Evolutionary conservation across 2,113 vertebrate genomes (phyloP), one percentile per base, ranked within the genome.

Genomic region (Eurystomus gularis): DNA sequence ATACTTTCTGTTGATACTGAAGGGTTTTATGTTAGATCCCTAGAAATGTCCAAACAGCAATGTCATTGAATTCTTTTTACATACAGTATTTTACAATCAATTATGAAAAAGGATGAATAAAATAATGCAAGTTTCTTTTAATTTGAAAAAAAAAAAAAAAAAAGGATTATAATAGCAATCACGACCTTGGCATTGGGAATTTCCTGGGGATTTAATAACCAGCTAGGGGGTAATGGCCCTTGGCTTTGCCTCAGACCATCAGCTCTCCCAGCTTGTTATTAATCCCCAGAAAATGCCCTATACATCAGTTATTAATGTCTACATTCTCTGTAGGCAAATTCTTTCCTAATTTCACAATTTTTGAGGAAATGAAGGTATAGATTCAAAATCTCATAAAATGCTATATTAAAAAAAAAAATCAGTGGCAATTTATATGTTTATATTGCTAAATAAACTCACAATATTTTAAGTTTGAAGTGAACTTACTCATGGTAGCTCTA

Each of bases 201-300:
- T 98, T 97, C 91, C 40, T 88, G 26, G 75, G 91, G 83, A 97
- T 97, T 97, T 98, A 97, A 97, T 97, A 94, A 95, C 84, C 57
- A 87, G 76, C 33, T 58, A 90, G 33, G 19, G 88, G 96, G 82
- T 97, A 98, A 97, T 97, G 97, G 94, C 90, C 97, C 95, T 93
- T 89, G 57, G 86, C 95, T 96, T 94, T 96, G 92, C 94, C 94
- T 96, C 73, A 92, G 94, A 97, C 90, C 92, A 93, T 95, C 96
- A 91, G 81, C 66, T 96, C 35, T 97, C 93, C 80, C 89, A 91
- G 92, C 58, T 94, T 79, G 81, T 96, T 97, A 97, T 97, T 97
- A 98, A 96, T 97, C 90, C 82, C 87, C 62, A 86, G 92, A 92
- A 97, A 95, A 92, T 80, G 58, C 26, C 81, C 44, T 84, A 11